These are phyloP conservation scores for Tupaia chinensis DNA, from an alignment of 2,113 vertebrate genomes.

Conservation along the genomic window DNA sequence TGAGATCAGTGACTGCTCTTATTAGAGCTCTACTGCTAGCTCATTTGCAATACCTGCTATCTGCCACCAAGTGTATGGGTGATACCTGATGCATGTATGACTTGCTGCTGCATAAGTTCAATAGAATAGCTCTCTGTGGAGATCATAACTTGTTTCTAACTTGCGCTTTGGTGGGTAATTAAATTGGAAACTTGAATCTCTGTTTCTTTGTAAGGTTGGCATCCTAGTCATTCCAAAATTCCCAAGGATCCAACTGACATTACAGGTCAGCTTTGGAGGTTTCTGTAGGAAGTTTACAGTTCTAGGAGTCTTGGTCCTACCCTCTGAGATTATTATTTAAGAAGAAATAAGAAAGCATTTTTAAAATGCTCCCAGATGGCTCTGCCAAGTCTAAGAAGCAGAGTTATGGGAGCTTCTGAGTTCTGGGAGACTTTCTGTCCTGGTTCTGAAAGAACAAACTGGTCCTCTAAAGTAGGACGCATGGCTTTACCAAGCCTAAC, in stretches of 20 bases:
- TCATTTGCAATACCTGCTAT: background rate
- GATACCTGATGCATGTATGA: background rate
- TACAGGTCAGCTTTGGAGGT: background rate
- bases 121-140: background rate
- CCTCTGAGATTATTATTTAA: conserved; percentile 2
- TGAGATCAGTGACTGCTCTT: background rate
- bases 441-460: background rate
- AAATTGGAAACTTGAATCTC: background rate
- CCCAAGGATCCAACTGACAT: background rate
- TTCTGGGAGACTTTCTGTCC: background rate
- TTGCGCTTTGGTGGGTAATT: background rate
- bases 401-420: background rate
- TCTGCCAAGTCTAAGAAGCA: background rate
- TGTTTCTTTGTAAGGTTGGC: background rate
- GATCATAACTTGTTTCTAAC: background rate
- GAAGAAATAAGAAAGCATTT: background rate
- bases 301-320: background rate
- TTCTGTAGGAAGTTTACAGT: background rate
- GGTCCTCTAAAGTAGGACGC: background rate
- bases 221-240: background rate
- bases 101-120: background rate
- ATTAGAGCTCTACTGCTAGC: background rate
- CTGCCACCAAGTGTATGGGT: background rate
- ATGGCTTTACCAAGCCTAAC: background rate
- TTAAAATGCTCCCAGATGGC: background rate